Evolutionary conservation across 2,888 invertebrate species (phyloP).

Genomic region (Cremastinae sp.): DNA sequence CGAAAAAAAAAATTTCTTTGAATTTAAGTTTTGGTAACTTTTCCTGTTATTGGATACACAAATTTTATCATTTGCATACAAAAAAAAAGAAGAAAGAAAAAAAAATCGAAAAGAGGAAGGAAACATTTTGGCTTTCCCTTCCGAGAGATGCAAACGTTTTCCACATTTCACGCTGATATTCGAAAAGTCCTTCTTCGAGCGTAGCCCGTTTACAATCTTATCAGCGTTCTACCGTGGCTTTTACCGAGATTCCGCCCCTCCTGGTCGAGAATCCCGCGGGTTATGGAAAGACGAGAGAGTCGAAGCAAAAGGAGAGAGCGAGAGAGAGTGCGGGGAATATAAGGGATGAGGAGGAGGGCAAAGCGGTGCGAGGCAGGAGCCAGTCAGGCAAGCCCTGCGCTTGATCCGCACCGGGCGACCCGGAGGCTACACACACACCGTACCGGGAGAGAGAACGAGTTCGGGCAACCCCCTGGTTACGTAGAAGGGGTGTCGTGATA

Average conservation of each 20-base stretch:
- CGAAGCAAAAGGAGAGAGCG: conserved; percentile 60
- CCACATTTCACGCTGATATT: conserved; percentile 73
- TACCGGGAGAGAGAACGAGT: conserved; percentile 34
- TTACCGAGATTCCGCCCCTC: conserved; percentile 49
- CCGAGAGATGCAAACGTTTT: conserved; percentile 72
- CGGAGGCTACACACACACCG: conserved; percentile 64
- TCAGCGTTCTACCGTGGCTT: conserved; percentile 69
- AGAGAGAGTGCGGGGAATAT: conserved; percentile 32
- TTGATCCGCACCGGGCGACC: conserved; percentile 72
- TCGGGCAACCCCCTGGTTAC: conserved; percentile 70
- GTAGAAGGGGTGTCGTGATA: conserved; percentile 81
- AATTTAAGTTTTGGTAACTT: conserved; percentile 5
- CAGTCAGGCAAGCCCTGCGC: conserved; percentile 72
- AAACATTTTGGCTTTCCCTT: conserved; percentile 54
- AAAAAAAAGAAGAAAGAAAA: conserved; percentile 1
- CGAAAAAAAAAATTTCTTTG: conserved; percentile 11
- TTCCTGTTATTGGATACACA: conserved; percentile 7
- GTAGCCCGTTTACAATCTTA: conserved; percentile 72
- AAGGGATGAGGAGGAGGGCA: conserved; percentile 58
- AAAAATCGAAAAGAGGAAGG: conserved; percentile 51
- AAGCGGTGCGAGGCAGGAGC: conserved; percentile 63
- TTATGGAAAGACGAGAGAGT: conserved; percentile 47
- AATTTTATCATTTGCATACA: conserved; percentile 5
- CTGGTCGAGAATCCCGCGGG: conserved; percentile 50
- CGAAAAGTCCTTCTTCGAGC: conserved; percentile 73